Evolutionary conservation across 2,797 vertebrate species (phyloP), one percentile per base, ranked within the genome.

Genomic region (Caiman crocodilus): DNA sequence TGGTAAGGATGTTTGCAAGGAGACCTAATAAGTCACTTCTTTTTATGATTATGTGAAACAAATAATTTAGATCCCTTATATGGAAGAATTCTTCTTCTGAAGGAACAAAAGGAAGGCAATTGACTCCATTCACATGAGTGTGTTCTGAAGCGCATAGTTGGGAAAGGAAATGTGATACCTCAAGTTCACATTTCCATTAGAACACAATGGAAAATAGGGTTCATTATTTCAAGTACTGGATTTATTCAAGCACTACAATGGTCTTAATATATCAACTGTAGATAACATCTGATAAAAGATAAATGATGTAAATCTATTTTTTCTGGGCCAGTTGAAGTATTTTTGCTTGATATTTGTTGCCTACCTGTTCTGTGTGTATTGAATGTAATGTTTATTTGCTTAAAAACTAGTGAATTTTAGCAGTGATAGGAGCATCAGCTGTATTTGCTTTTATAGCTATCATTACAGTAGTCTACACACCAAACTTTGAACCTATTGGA

Each of bases 241-340:
- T 90, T 74, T 86, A 58, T 59, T 85, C 13, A 25, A 84, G 14
- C 57, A 32, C 84, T 92, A 32, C 11, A 60, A 6, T 83, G 76
- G 78, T 92, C 86, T 94, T 93, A 57, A n/a, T 77, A 67, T 30
- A n/a, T 57, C 58, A 50, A 21, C 76, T 55, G 26, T 76, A 91
- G 57, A 67, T 87, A 79, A 76, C 79, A 75, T 75, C 78, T 88
- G 32, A 86, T 87, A 84, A 91, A 79, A 78, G 32, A 77, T 91
- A 69, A 93, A 87, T 94, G 92, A 94, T 67, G 15, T 75, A 84
- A 85, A 64, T 58, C 28, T 84, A 64, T 79, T 89, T 58, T 69
- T 84, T 26, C 81, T 58, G 61, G 16, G 63, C 67, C 21, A 63
- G 25, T 42, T 14, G n/a, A 28, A 28, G 5, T 82, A 21, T 1